Evolutionary conservation across 2,888 invertebrate species (phyloP).

Genomic region (Lysandra bellargus): DNA sequence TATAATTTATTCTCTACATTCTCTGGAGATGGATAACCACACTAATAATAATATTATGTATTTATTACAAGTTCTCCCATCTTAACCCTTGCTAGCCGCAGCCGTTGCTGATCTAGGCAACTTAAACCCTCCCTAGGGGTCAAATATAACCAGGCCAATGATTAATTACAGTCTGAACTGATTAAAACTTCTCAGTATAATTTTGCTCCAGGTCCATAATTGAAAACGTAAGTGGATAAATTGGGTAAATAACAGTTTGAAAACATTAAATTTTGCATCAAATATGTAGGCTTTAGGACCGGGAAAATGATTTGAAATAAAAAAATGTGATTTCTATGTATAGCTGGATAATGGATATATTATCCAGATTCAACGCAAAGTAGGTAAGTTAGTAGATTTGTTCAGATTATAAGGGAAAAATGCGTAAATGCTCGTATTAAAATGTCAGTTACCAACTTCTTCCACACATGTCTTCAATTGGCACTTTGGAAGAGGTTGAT

Average conservation of each 20-base stretch:
- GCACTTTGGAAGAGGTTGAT: background rate
- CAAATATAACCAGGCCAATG: conserved; percentile 11
- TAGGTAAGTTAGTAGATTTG: no score
- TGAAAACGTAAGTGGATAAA: no score
- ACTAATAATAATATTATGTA: background rate
- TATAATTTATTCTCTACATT: background rate
- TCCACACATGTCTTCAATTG: background rate
- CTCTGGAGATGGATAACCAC: background rate
- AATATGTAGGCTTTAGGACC: no score
- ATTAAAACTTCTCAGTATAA: conserved; percentile 28
- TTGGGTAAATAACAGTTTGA: no score
- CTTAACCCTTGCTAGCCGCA: conserved; percentile 4
- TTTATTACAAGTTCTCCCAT: background rate
- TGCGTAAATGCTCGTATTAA: no score
- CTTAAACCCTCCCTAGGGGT: conserved; percentile 13
- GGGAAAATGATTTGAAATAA: no score
- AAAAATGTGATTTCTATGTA: no score
- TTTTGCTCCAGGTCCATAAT: conserved; percentile 4
- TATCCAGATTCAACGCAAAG: no score
- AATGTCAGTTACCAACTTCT: no score
- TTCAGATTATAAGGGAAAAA: no score
- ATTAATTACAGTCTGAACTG: conserved; percentile 21
- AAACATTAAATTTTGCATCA: no score
- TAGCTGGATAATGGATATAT: no score
- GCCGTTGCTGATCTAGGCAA: background rate